Evolutionary conservation across 2,888 invertebrate species (phyloP).

Genomic region (Scotopteryx bipunctaria): DNA sequence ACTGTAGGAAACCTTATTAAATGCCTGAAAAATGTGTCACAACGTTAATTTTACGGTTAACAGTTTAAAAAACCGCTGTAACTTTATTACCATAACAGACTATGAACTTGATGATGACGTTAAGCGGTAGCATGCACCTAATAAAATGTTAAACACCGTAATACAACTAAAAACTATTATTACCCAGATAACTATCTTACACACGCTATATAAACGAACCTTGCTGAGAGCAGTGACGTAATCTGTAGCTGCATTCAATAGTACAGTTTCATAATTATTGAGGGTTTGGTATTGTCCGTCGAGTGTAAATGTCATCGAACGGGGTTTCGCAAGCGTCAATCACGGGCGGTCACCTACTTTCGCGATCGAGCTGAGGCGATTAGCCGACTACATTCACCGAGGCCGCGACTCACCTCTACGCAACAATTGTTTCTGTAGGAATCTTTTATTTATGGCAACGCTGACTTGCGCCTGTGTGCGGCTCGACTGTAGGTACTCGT

Average conservation of each 20-base stretch:
- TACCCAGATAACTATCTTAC: slow-evolving; percentile 22
- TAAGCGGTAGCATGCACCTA: slow-evolving; percentile 16
- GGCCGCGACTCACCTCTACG: slow-evolving; percentile 80
- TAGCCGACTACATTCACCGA: slow-evolving; percentile 79
- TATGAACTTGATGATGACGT: slow-evolving; percentile 13
- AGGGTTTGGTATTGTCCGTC: slow-evolving; percentile 72
- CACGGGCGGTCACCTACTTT: slow-evolving; percentile 83
- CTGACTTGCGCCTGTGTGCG: slow-evolving; percentile 67
- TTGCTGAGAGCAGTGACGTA: slow-evolving; percentile 36
- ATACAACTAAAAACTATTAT: slow-evolving; percentile 27
- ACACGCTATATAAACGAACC: slow-evolving; percentile 23
- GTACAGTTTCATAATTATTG: slow-evolving; percentile 72
- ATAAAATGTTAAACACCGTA: slow-evolving; percentile 24
- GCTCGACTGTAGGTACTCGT: slow-evolving; percentile 70
- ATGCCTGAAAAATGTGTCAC: background rate
- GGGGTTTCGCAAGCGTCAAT: slow-evolving; percentile 81
- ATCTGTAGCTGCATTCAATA: slow-evolving; percentile 40
- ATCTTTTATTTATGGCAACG: slow-evolving; percentile 83
- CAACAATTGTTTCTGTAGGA: slow-evolving; percentile 84
- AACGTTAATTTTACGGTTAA: background rate
- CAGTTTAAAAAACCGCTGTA: background rate
- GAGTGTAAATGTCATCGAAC: slow-evolving; percentile 82
- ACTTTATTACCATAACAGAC: slow-evolving; percentile 1
- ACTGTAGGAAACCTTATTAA: background rate
- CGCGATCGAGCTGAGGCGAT: slow-evolving; percentile 80